Evolutionary conservation across 2,888 invertebrate species (phyloP), one percentile per base, ranked within the genome.

Genomic region (Morpho helenor): DNA sequence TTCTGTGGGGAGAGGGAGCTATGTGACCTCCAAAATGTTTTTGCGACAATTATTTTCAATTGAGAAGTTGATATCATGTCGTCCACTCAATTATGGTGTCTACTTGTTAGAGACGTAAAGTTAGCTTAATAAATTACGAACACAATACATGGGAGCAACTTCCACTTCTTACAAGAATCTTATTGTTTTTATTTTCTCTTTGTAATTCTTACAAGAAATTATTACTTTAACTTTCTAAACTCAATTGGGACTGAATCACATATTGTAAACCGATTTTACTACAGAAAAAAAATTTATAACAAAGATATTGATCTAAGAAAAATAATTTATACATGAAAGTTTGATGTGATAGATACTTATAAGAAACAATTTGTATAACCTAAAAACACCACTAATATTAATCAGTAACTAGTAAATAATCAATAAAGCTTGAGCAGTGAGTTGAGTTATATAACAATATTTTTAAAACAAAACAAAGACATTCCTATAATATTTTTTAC

Each of bases 31-130:
- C 70, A 76, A 69, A 71, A 72, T 70, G 72, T 73, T 81, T 80
- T 74, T 76, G 70, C 70, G 60, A 71, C 78, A 80, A 83, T 83
- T 83, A 79, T 76, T 72, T 64, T 69, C 83, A 84, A 84, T 84
- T 84, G 80, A 68, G 72, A 70, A 65, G 68, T 74, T 75, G 72
- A 76, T 77, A 75, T 75, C 64, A 62, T 75, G 77, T 73, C 71
- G 75, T 73, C 70, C 68, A 72, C 65, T 70, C 79, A 83, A 82
- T 82, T 69, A 68, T 65, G 69, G 64, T 66, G 65, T 66, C 66
- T 56, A 62, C 64, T 69, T 61, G 62, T 65, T 66, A 57, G 44
- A 49, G 42, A 53, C 46, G 43, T 55, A 10, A 56, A 57, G 16
- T 55, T 52, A 55, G 59, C 45, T 22, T 42, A 46, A 63, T 62